Base-by-base conservation (phyloP, 2,888 invertebrate genomes). In the Furcula furcula region DNA sequence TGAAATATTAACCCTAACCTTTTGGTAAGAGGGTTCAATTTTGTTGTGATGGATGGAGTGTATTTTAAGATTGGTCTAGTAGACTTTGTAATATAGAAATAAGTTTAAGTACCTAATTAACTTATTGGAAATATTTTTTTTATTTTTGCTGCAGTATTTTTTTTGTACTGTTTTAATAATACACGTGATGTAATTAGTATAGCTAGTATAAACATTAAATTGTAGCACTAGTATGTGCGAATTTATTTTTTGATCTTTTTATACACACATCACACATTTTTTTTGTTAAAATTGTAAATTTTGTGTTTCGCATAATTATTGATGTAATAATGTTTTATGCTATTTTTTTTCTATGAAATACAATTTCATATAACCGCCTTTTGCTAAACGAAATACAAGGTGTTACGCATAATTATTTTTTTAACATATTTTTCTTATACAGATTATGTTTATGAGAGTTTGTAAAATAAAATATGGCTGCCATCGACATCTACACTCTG, bases 101-200 rank as follows among this genome's bases (percentile, higher is more conserved):
- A 45, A 50, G 46, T 22, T 35, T 45, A 46, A 42, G 47, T 56
- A 54, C 42, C 42, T 44, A 46, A 54, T 42, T 56, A 54, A 56
- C 44, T 56, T 56, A 56, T 56, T 55, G 9, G 25, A 42, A 11
- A 40, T 20, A 39, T 29, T n/a, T 12, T 44, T 33, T 12, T 11
- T 42, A 34, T 18, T 29, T 34, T 39, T 39, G n/a, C n/a, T n/a
- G n/a, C n/a, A 18, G 18, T 37, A 35, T 34, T 29, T 42, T 21
- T 2, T 11, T 4, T 14, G 4, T 14, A 22, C 6, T 22, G 10
- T 22, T 22, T 3, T 9, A 22, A 22, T 22, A 7, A n/a, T 22
- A 9, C 9, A 22, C 22, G 11, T 12, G 14, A 14, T 14, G n/a
- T 14, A 4, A 14, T 26, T 14, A 26, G 13, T 12, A 14, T 2